Percentiles rank a stretch among this genome's conserved stretches.
Evolutionary conservation across 1,140 invertebrate species (phyloP).

Genomic region (Zeugodacus cucurbitae): DNA sequence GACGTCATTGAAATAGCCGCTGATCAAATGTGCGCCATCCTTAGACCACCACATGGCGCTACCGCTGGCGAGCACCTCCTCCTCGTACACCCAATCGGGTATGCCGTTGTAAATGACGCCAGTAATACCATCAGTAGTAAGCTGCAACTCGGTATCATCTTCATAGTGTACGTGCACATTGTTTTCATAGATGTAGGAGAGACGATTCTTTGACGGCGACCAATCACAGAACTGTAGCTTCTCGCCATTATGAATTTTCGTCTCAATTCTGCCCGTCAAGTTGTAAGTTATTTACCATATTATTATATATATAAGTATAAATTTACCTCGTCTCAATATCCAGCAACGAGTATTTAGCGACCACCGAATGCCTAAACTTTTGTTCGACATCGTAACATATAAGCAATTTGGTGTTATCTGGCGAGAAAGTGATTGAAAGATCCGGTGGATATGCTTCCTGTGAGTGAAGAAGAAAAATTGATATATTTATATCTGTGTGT

Average conservation of each 20-base stretch:
- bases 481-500: background rate
- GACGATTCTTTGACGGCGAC: conserved; percentile 76
- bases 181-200: conserved; percentile 83
- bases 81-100: conserved; percentile 85
- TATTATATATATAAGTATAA: no score
- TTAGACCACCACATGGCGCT: conserved; percentile 91
- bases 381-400: conserved; percentile 56
- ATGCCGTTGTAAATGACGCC: conserved; percentile 81
- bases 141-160: conserved; percentile 62
- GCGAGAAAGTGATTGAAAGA: conserved; percentile 53
- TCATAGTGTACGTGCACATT: conserved; percentile 74
- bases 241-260: conserved; percentile 67
- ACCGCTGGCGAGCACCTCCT: conserved; percentile 89
- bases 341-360: conserved; percentile 62
- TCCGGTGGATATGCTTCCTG: conserved; percentile 54
- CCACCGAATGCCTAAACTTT: conserved; percentile 59
- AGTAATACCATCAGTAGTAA: conserved; percentile 72
- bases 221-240: conserved; percentile 77
- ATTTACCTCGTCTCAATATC: conserved; percentile 59
- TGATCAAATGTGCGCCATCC: conserved; percentile 80
- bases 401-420: conserved; percentile 59
- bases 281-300: background rate
- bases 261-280: conserved; percentile 53
- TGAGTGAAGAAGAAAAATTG: no score
- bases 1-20: conserved; percentile 86